A percentile compares a stretch with the other conserved stretches of the same genome.
Evolutionary conservation across 2,888 invertebrate genomes (phyloP).

Genomic region (Hetaerina titia): DNA sequence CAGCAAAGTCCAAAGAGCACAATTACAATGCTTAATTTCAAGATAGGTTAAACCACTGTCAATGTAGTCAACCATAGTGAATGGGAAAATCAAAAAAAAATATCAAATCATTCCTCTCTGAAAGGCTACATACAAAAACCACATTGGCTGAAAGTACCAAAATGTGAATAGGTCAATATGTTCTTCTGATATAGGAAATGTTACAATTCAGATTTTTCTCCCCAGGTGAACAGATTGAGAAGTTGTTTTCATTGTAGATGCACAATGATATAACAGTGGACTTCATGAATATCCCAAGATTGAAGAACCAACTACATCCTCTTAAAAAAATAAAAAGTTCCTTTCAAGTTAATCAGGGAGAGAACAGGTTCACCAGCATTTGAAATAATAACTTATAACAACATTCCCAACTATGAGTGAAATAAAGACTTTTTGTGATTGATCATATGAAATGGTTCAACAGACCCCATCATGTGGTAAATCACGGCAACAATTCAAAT

Average conservation of each 20-base stretch:
- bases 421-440: conserved; percentile 64
- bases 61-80: conserved; percentile 7
- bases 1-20: conserved; percentile 46
- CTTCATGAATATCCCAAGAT: conserved; percentile 43
- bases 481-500: conserved; percentile 52
- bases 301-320: conserved; percentile 45
- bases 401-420: conserved; percentile 64
- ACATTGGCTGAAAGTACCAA: conserved; percentile 39
- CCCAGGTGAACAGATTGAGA: conserved; percentile 36
- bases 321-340: background rate
- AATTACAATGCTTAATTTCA: conserved; percentile 45
- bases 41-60: background rate
- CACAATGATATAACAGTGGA: conserved; percentile 20
- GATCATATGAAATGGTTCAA: conserved; percentile 56
- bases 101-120: conserved; percentile 53
- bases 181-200: conserved; percentile 51
- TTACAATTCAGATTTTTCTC: conserved; percentile 53
- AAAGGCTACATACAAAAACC: conserved; percentile 50
- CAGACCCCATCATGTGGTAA: conserved; percentile 57
- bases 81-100: conserved; percentile 44
- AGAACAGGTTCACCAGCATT: conserved; percentile 61
- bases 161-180: conserved; percentile 26
- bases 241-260: conserved; percentile 36
- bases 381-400: conserved; percentile 62
- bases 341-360: conserved; percentile 50